These are phyloP conservation scores for Intellagama lesueurii DNA, from an alignment of 2,797 vertebrate species.

Conservation along the genomic window DNA sequence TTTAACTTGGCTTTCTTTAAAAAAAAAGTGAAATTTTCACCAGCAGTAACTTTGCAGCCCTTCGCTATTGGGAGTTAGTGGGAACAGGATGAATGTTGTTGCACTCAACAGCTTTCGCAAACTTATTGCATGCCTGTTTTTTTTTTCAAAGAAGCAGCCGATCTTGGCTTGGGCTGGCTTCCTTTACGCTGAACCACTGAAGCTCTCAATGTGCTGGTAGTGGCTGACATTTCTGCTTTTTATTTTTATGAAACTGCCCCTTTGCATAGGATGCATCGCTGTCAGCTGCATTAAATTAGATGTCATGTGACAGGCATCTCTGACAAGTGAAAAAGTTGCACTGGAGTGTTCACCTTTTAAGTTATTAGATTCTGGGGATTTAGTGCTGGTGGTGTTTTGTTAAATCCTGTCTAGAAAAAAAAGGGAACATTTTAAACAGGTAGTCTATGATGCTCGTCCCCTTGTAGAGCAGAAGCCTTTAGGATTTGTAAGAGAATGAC, in stretches of 20 bases:
- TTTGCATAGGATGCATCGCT: not conserved
- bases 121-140: not conserved
- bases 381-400: too few species aligned
- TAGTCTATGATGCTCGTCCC: too few species aligned
- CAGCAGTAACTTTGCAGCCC: not conserved
- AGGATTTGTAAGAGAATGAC: too few species aligned
- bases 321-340: not conserved
- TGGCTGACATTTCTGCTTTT: not conserved
- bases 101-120: not conserved
- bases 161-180: not conserved
- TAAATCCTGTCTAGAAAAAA: too few species aligned
- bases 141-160: not conserved
- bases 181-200: accelerated
- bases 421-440: too few species aligned
- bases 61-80: too few species aligned
- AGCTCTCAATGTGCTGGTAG: not conserved
- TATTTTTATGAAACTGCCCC: not conserved
- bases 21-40: too few species aligned
- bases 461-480: too few species aligned
- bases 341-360: too few species aligned
- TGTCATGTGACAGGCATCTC: not conserved
- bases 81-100: too few species aligned
- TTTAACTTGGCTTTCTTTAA: too few species aligned
- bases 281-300: not conserved
- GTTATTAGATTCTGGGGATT: too few species aligned